Conservation (phyloP, 2,888 invertebrate species). For the Eueremaeus valkanovi region DNA sequence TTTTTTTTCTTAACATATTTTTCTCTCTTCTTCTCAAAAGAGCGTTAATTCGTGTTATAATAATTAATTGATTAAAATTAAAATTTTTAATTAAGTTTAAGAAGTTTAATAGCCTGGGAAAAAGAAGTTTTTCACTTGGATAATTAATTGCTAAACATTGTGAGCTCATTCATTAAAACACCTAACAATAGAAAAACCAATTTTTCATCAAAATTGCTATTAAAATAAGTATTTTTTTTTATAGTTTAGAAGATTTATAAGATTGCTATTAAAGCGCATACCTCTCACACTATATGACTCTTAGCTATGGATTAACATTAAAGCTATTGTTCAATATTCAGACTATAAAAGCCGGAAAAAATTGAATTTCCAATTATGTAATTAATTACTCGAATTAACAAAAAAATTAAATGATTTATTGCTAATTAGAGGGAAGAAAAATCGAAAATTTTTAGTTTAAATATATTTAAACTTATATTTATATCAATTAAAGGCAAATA, state of each 20-base stretch:
- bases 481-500: not conserved
- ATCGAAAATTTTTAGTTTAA: not conserved
- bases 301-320: not conserved
- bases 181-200: constrained; percentile 27
- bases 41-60: constrained; percentile 6
- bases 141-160: constrained; percentile 17
- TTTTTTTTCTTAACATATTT: not conserved
- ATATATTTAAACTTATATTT: not conserved
- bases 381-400: constrained; percentile 12
- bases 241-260: not conserved
- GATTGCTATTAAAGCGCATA: not conserved
- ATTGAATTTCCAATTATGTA: not conserved
- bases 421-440: no score
- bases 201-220: constrained; percentile 35
- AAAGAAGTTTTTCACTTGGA: constrained; percentile 1
- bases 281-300: not conserved
- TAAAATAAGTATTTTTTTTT: not conserved
- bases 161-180: constrained; percentile 26
- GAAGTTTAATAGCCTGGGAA: not conserved
- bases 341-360: not conserved
- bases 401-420: not conserved
- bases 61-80: constrained; percentile 36
- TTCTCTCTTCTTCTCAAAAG: not conserved
- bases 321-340: not conserved
- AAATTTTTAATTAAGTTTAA: constrained; percentile 34